These are phyloP conservation scores for Cheilosia grossa DNA, from an alignment of 2,888 invertebrate species.

Conservation along the genomic window DNA sequence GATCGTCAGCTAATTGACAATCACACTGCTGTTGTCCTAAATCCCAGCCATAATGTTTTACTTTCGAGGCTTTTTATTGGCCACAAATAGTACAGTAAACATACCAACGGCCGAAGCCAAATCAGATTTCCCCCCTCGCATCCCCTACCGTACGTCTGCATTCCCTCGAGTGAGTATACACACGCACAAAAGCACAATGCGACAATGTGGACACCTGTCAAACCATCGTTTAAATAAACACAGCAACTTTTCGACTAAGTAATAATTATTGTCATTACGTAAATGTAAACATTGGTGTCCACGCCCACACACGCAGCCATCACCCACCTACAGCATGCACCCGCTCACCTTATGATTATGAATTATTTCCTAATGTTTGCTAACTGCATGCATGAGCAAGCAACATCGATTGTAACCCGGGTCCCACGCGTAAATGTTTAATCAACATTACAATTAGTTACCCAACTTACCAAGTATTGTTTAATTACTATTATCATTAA, in stretches of 20 bases:
- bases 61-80: constrained; percentile 43
- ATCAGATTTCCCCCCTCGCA: not conserved
- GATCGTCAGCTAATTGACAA: constrained; percentile 53
- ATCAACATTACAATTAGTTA: constrained; percentile 76
- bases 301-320: not conserved
- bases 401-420: constrained; percentile 51
- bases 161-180: not conserved
- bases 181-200: constrained; percentile 55
- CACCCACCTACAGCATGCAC: constrained; percentile 1
- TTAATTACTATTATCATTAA: constrained; percentile 78
- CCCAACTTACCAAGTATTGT: constrained; percentile 76
- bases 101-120: constrained; percentile 1
- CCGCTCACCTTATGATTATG: constrained; percentile 50
- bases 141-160: too few relatives aligned
- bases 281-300: constrained; percentile 37
- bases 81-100: constrained; percentile 50
- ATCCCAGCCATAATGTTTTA: constrained; percentile 51
- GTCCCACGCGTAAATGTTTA: constrained; percentile 76
- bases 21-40: constrained; percentile 40
- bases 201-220: constrained; percentile 69
- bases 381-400: constrained; percentile 41
- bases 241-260: constrained; percentile 63
- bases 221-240: constrained; percentile 68
- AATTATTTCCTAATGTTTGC: constrained; percentile 71
- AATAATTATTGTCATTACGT: constrained; percentile 71